Evolutionary conservation across 2,113 vertebrate species (phyloP).

Genomic region (Halcyon malimbica): DNA sequence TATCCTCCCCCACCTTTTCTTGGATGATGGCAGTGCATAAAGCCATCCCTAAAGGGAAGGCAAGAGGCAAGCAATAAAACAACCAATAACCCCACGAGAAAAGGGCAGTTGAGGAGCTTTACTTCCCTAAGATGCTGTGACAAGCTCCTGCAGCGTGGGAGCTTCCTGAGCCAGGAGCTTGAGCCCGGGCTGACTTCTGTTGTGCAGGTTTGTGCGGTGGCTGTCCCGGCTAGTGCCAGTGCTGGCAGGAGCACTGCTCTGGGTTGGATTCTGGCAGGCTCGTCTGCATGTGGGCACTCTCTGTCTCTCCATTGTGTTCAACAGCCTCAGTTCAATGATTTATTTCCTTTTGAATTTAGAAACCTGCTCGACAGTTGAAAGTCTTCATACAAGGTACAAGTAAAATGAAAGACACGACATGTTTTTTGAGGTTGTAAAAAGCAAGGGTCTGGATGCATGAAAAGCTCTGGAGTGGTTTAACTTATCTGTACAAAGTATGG

Average conservation of each 20-base stretch:
- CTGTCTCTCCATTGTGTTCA: accelerated
- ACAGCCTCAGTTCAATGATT: neutral
- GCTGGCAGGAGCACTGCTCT: neutral
- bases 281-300: neutral
- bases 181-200: neutral
- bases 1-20: neutral
- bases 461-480: neutral
- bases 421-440: neutral
- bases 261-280: accelerated
- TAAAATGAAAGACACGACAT: accelerated
- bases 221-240: accelerated
- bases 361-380: neutral
- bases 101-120: neutral
- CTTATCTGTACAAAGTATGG: neutral
- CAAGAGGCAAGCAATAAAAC: neutral
- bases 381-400: neutral
- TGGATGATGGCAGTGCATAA: neutral
- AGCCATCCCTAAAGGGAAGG: neutral
- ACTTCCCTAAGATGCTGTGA: neutral
- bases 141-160: neutral
- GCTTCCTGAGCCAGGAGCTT: neutral
- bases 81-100: neutral
- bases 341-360: neutral
- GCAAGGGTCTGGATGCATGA: neutral
- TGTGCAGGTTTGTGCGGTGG: neutral